Conservation (phyloP, 2,113 vertebrate species). For the Chrysemys picta region DNA sequence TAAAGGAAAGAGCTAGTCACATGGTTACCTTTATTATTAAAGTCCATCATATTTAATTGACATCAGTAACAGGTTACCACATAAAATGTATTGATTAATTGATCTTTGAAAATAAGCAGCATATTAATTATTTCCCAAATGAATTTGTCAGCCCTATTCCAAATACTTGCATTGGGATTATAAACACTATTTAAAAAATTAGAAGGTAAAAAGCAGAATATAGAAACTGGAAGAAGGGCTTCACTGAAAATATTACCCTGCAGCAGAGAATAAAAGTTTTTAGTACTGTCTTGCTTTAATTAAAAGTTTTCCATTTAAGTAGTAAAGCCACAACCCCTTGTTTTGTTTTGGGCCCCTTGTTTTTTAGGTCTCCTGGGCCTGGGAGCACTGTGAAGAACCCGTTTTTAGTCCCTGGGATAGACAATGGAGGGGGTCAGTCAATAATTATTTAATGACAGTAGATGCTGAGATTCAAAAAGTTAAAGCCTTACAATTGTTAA, state of each 20-base stretch:
- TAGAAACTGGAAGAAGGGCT: not conserved
- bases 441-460: not conserved
- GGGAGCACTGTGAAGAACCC: not conserved
- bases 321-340: not conserved
- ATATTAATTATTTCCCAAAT: conserved; percentile 1
- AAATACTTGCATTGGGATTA: not conserved
- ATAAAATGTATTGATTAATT: conserved; percentile 45
- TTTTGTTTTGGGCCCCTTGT: not conserved
- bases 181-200: not conserved
- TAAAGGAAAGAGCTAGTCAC: conserved; percentile 23
- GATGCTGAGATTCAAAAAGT: not conserved
- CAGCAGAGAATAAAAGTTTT: not conserved
- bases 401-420: not conserved
- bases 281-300: not conserved
- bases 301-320: not conserved
- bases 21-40: conserved; percentile 15
- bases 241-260: not conserved
- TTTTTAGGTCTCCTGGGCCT: not conserved
- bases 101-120: conserved; percentile 23
- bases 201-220: not conserved
- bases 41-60: conserved; percentile 33
- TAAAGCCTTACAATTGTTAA: not conserved
- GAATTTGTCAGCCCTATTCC: not conserved
- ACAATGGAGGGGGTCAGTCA: not conserved
- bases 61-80: not conserved